Evolutionary conservation across 2,888 invertebrate genomes (phyloP), one percentile per base, ranked within the genome.

Genomic region (Brachyptera risi): DNA sequence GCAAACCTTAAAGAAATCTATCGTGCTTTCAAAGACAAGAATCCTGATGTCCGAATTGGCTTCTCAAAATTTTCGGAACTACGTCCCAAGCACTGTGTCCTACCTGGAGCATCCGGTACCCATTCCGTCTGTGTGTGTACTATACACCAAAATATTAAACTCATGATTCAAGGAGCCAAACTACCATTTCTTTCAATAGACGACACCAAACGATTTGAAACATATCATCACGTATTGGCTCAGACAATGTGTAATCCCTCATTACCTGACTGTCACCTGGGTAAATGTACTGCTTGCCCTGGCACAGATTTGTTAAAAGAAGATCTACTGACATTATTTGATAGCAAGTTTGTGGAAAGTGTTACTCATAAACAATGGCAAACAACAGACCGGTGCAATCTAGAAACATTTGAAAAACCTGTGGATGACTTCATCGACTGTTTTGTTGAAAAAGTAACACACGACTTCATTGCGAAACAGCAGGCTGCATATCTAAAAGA

Each of bases 321-420:
- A 31, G 31, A 31, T 5, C 31, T 31, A 11, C 31, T 7, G 11
- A 11, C 5, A 31, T 31, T 31, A 31, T 31, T 31, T 7, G 31
- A 31, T 31, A 11, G 11, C 5, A 11, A 31, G 31, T 31, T 5
- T 31, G 11, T 31, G 7, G 31, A 31, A 7, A 31, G 7, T 31
- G 50, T 50, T 50, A 27, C 24, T 15, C 23, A 50, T 5, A 50
- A 50, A 11, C 24, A 50, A 50, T 50, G 50, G 50, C 26, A 26
- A 26, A 21, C 50, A 9, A 50, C 50, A 17, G 50, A 50, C 4
- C 24, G 50, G 23, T 24, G 26, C 4, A 27, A 24, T 50, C 50
- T 50, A 24, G 11, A 26, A 50, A 50, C 50, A 15, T 23, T 15
- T 50, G 15, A 21, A 15, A 26, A 24, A 26, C 3, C 50, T 26